phyloP scores from a whole-genome alignment of 2,888 invertebrate species.

The Cataglyphis altisquamis region DNA sequence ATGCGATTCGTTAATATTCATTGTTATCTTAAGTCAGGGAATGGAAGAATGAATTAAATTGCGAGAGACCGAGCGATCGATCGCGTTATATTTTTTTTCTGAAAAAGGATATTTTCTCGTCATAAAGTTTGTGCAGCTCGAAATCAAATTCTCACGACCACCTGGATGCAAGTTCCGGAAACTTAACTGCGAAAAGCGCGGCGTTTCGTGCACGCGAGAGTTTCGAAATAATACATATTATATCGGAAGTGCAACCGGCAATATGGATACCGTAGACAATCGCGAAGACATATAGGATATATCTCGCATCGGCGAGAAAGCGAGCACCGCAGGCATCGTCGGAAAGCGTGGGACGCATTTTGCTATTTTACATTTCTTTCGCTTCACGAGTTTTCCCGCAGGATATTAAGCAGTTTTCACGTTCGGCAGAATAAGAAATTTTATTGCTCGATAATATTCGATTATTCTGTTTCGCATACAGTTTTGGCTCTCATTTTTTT shows the following conservation, averaged over 20 bases:
- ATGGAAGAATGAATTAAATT: conserved; percentile 44
- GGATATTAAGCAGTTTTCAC: conserved; percentile 34
- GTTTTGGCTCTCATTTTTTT: not conserved
- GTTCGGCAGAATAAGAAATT: not conserved
- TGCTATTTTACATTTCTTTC: conserved; percentile 26
- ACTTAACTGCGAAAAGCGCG: conserved; percentile 23
- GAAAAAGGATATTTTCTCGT: conserved; percentile 11
- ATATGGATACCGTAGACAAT: not conserved
- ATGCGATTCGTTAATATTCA: conserved; percentile 35
- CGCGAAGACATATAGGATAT: not conserved
- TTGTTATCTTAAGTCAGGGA: conserved; percentile 37
- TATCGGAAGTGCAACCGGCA: conserved; percentile 7
- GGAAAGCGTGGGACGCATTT: not conserved
- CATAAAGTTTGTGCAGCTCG: conserved; percentile 12
- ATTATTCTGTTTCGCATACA: conserved; percentile 22
- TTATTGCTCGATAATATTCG: not conserved
- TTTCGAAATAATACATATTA: conserved; percentile 42
- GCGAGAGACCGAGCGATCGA: not conserved
- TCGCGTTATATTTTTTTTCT: not conserved
- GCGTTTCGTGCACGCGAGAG: not conserved
- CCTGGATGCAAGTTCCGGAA: conserved; percentile 21
- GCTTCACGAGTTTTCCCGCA: conserved; percentile 32
- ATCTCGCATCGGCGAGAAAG: not conserved
- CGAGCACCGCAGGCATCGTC: not conserved
- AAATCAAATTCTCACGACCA: conserved; percentile 44